Evolutionary conservation across 2,797 vertebrate genomes (phyloP).

Genomic region (Microhierax caerulescens): DNA sequence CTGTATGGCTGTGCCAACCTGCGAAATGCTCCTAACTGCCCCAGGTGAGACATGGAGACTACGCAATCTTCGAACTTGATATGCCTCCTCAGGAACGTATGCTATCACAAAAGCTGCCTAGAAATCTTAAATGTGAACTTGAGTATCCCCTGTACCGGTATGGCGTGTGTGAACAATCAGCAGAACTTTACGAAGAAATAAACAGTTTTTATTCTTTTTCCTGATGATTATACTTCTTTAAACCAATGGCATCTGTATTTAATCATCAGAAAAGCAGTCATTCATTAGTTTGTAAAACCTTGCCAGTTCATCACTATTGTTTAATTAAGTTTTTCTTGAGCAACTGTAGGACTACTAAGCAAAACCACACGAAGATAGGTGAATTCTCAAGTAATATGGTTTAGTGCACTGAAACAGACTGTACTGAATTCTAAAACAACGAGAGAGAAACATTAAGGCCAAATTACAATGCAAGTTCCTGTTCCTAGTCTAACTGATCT

Average conservation of each 20-base stretch:
- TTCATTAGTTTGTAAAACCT: not conserved
- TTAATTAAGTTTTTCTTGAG: not conserved
- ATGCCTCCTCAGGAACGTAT: not conserved
- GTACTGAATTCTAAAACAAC: not conserved
- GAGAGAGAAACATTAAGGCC: not conserved
- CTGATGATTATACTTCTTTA: not conserved
- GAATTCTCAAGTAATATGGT: not conserved
- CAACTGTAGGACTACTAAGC: not conserved
- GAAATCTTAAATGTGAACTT: not conserved
- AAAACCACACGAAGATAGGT: not conserved
- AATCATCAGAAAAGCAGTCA: not conserved
- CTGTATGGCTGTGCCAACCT: not conserved
- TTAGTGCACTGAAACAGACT: not conserved
- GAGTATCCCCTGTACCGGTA: not conserved
- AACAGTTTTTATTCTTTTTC: not conserved
- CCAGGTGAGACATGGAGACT: not conserved
- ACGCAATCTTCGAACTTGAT: not conserved
- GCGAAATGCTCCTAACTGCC: not conserved
- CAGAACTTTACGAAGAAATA: not conserved
- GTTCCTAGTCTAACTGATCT: not conserved
- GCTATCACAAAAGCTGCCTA: not conserved
- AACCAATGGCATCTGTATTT: not conserved
- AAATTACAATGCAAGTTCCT: not conserved
- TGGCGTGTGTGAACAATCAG: not conserved
- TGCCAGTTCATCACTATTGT: not conserved